Evolutionary conservation across 2,797 vertebrate genomes (phyloP).

Genomic region (Antrozous pallidus): DNA sequence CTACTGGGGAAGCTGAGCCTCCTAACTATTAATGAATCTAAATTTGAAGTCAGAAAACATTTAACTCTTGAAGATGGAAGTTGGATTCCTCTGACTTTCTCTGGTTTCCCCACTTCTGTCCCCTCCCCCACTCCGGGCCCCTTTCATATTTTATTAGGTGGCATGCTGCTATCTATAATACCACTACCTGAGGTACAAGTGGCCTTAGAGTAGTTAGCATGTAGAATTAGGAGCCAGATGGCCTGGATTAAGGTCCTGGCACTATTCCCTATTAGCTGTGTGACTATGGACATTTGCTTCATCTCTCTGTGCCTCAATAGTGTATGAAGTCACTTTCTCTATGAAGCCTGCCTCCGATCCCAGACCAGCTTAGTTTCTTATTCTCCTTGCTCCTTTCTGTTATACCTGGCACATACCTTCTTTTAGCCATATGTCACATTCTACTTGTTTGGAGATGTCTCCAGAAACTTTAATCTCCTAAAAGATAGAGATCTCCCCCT

Average conservation of each 20-base stretch:
- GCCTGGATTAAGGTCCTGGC: not conserved
- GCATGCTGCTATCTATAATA: not conserved
- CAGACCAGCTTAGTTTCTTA: not conserved
- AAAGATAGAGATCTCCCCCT: not conserved
- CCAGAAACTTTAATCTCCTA: not conserved
- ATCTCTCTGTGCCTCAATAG: not conserved
- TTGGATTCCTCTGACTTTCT: not conserved
- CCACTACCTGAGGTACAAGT: not conserved
- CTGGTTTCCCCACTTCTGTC: not conserved
- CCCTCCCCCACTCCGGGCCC: fast-evolving
- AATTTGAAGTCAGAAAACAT: not conserved
- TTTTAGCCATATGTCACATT: not conserved
- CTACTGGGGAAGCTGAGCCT: not conserved
- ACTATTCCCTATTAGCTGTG: no score
- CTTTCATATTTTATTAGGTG: not conserved
- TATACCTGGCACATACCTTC: not conserved
- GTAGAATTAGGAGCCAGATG: not conserved
- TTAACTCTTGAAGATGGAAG: not conserved
- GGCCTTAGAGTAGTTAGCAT: not conserved
- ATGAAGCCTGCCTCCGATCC: not conserved
- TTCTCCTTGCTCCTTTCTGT: not conserved
- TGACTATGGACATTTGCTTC: not conserved
- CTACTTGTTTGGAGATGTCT: not conserved
- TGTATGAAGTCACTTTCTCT: not conserved
- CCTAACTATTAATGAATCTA: not conserved